Percentiles rank a stretch among this genome's conserved stretches.
These are phyloP conservation scores for Argynnis bischoffii DNA, from an alignment of 2,888 invertebrate genomes.

Conservation along the genomic window DNA sequence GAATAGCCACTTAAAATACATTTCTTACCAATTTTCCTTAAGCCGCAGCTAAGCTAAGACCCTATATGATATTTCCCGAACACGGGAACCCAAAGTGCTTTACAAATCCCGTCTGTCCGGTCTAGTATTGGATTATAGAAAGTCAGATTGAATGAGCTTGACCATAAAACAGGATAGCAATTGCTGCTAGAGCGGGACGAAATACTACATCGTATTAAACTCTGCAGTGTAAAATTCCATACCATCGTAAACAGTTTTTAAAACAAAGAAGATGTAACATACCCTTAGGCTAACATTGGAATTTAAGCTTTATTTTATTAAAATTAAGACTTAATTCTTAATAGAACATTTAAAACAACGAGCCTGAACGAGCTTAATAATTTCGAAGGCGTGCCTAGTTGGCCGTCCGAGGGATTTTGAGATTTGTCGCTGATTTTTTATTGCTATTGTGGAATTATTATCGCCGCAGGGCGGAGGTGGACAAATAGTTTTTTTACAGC, in stretches of 20 bases:
- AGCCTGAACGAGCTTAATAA: constrained; percentile 70
- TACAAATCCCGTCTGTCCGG: constrained; percentile 66
- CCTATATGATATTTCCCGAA: constrained; percentile 57
- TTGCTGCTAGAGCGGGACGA: constrained; percentile 44
- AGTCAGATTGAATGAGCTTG: constrained; percentile 67
- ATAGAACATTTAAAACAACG: constrained; percentile 36
- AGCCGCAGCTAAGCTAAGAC: constrained; percentile 49
- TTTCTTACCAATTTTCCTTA: constrained; percentile 57
- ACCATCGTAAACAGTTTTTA: constrained; percentile 68
- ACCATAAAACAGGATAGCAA: constrained; percentile 49
- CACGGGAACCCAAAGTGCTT: constrained; percentile 49
- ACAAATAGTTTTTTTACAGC: constrained; percentile 57
- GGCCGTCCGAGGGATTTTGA: constrained; percentile 71
- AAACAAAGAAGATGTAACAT: constrained; percentile 53
- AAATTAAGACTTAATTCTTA: constrained; percentile 43
- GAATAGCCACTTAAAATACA: constrained; percentile 41
- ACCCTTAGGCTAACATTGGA: constrained; percentile 22
- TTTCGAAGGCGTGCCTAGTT: constrained; percentile 79
- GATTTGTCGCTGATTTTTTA: constrained; percentile 75
- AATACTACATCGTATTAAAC: constrained; percentile 58
- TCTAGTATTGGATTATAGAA: constrained; percentile 68
- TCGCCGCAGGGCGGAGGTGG: constrained; percentile 59
- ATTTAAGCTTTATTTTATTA: constrained; percentile 37
- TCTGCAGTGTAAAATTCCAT: constrained; percentile 72
- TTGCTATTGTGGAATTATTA: constrained; percentile 70